Conservation (phyloP, 2,888 invertebrate genomes). For the Cryptosula pallasiana region DNA sequence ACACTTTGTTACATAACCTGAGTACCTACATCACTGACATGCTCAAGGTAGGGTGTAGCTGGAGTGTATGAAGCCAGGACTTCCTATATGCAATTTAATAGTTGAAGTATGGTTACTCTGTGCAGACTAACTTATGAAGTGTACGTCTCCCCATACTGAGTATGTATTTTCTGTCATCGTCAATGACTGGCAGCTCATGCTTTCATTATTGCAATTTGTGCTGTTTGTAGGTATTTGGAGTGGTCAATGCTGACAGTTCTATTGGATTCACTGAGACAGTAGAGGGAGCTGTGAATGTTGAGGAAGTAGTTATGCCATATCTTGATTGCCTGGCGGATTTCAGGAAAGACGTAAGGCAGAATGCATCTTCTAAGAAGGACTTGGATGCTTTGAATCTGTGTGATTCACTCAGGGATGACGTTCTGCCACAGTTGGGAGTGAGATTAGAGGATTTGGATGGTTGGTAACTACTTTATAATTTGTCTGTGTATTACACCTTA, state of each 20-base stretch:
- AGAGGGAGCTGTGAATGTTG: conserved; percentile 52
- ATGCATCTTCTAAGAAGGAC: conserved; percentile 60
- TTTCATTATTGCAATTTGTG: no score
- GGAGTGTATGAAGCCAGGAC: no score
- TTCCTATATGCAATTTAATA: no score
- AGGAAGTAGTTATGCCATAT: conserved; percentile 81
- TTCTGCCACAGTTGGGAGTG: conserved; percentile 85
- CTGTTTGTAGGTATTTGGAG: conserved; percentile 54
- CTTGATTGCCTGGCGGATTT: conserved; percentile 78
- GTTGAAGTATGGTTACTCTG: no score
- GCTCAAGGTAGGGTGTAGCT: conserved; percentile 47
- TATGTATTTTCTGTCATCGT: not conserved
- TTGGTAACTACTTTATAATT: no score
- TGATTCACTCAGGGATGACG: conserved; percentile 78
- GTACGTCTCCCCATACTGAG: no score
- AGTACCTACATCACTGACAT: conserved; percentile 74
- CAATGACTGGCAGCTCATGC: not conserved
- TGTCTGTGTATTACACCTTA: no score
- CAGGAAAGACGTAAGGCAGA: conserved; percentile 69
- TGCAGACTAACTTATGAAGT: no score
- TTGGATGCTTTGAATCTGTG: conserved; percentile 69
- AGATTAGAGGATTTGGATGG: conserved; percentile 86
- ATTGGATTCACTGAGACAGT: conserved; percentile 40
- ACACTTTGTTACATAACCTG: conserved; percentile 66
- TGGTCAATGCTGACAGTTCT: conserved; percentile 41